Percentiles rank a stretch among this genome's conserved stretches.
These are phyloP conservation scores for Pollicipes pollicipes DNA, from an alignment of 1,140 invertebrate species.

Conservation along the genomic window DNA sequence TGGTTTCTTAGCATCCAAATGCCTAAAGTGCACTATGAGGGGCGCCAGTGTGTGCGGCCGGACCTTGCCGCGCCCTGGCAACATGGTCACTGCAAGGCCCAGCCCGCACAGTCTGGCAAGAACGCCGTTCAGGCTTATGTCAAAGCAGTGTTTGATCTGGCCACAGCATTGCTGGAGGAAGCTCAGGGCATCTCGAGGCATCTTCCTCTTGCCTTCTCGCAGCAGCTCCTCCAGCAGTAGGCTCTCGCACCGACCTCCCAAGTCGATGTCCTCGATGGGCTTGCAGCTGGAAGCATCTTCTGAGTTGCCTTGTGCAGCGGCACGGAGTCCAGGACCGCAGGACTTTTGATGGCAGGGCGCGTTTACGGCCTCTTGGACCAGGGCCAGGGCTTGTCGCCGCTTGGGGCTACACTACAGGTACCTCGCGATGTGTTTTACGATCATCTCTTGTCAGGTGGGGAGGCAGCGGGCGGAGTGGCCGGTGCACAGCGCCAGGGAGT, in stretches of 20 bases:
- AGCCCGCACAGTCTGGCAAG: background rate
- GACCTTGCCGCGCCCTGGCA: background rate
- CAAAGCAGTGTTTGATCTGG: background rate
- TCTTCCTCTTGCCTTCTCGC: background rate
- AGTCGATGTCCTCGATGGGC: background rate
- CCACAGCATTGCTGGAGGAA: background rate
- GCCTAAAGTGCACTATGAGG: background rate
- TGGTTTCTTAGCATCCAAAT: background rate
- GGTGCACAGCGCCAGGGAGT: background rate
- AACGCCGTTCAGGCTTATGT: background rate
- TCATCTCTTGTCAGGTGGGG: background rate
- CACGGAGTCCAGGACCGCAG: background rate
- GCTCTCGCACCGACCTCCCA: background rate
- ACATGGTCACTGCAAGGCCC: background rate
- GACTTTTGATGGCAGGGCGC: constrained; percentile 21
- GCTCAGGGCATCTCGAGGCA: background rate
- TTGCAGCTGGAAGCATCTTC: background rate
- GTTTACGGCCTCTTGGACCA: constrained; percentile 7
- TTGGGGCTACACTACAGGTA: background rate
- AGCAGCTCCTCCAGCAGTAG: background rate
- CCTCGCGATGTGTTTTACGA: background rate
- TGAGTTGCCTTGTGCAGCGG: background rate
- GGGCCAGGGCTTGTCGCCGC: background rate
- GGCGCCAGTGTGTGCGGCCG: too few relatives aligned
- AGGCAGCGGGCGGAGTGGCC: background rate